These are phyloP conservation scores for Drosophila kuntzei DNA, from an alignment of 2,888 invertebrate genomes.

Conservation along the genomic window DNA sequence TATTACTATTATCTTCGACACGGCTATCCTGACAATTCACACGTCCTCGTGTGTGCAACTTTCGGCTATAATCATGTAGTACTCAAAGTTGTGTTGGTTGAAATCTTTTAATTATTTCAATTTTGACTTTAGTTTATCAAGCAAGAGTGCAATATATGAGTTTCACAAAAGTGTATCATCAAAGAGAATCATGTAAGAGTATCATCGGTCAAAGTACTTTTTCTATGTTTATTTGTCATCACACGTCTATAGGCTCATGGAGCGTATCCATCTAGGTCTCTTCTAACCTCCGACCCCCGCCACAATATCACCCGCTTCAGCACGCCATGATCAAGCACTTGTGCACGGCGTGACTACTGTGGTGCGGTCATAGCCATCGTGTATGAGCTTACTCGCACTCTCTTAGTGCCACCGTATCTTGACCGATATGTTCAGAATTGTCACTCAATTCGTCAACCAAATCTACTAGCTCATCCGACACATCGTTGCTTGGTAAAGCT, in stretches of 20 bases:
- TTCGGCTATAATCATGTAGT: slow-evolving; percentile 1
- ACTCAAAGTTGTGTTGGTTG: background rate
- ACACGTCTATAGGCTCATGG: slow-evolving; percentile 2
- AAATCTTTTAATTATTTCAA: background rate
- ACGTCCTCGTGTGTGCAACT: background rate
- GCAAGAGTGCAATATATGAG: background rate
- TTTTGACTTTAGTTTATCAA: background rate
- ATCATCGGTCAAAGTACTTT: slow-evolving; percentile 1
- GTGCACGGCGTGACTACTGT: slow-evolving; percentile 2
- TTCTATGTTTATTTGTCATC: background rate
- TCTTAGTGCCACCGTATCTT: background rate
- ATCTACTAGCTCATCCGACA: background rate
- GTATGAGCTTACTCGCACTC: background rate
- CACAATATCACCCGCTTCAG: too few relatives aligned
- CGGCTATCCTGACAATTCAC: slow-evolving; percentile 2
- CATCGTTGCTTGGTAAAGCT: background rate
- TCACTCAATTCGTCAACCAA: background rate
- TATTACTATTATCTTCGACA: background rate
- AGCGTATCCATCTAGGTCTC: too few relatives aligned
- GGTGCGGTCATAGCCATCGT: too few relatives aligned
- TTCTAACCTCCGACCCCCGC: too few relatives aligned
- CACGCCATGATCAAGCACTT: too few relatives aligned
- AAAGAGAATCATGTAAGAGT: background rate
- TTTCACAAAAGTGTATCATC: background rate
- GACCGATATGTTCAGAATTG: background rate